Evolutionary conservation across 1,140 invertebrate genomes (phyloP).

Genomic region (Lucilia cuprina): DNA sequence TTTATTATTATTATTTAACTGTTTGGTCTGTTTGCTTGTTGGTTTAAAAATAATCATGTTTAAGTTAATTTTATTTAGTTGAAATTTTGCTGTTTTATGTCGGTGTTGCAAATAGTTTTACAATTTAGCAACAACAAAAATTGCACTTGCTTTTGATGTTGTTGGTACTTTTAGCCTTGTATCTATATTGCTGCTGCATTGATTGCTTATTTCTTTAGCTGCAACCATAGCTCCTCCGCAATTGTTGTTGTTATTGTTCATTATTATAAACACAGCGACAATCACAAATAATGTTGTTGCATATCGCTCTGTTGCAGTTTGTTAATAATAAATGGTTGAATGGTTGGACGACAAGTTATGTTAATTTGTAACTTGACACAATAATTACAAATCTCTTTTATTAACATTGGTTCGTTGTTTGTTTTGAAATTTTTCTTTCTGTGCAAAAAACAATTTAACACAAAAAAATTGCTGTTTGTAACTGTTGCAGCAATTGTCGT

Average conservation of each 20-base stretch:
- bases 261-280: no score
- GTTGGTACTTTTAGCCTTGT: neutral
- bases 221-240: neutral
- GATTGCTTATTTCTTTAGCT: no score
- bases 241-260: neutral
- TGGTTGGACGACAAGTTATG: conserved; percentile 32
- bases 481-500: neutral
- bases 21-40: neutral
- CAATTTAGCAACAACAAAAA: neutral
- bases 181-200: neutral
- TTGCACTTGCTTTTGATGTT: neutral
- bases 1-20: neutral
- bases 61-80: conserved; percentile 12
- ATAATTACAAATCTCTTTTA: conserved; percentile 31
- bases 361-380: conserved; percentile 34
- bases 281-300: neutral
- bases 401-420: neutral
- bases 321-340: conserved; percentile 30
- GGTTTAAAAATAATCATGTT: conserved; percentile 19
- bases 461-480: neutral
- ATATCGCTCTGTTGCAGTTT: neutral
- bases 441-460: no score
- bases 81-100: neutral
- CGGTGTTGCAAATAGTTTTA: neutral
- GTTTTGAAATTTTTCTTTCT: neutral